phyloP scores from a whole-genome alignment of 2,888 invertebrate genomes.

The Tetheella fluctuosa region DNA sequence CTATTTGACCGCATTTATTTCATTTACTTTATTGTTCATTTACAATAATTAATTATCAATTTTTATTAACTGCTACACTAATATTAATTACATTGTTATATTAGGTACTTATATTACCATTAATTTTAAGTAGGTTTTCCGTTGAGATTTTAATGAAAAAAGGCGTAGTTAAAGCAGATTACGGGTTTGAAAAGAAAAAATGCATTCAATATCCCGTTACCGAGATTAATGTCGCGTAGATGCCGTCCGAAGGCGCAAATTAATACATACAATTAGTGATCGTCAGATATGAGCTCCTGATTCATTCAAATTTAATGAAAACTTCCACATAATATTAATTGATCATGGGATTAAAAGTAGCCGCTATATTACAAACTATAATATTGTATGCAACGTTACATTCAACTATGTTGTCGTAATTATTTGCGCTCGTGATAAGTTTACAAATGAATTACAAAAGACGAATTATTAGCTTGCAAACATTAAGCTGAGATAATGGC shows the following conservation, averaged over 20 bases:
- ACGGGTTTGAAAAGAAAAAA: conserved; percentile 27
- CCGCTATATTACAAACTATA: conserved; percentile 36
- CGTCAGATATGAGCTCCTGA: conserved; percentile 60
- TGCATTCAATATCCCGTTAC: conserved; percentile 48
- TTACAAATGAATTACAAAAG: conserved; percentile 1
- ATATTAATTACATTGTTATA: too few relatives aligned
- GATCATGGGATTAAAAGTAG: conserved; percentile 54
- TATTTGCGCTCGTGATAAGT: conserved; percentile 6
- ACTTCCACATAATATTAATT: conserved; percentile 67
- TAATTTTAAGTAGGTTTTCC: too few relatives aligned
- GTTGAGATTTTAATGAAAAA: conserved; percentile 5
- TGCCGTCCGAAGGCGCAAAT: conserved; percentile 57
- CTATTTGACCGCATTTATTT: too few relatives aligned
- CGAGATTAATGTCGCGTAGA: conserved; percentile 56
- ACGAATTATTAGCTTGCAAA: conserved; percentile 1
- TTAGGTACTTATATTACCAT: too few relatives aligned
- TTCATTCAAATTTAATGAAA: conserved; percentile 76
- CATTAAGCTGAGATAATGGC: conserved; percentile 21
- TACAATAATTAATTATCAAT: too few relatives aligned
- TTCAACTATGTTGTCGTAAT: conserved; percentile 11
- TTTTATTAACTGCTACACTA: too few relatives aligned
- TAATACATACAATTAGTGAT: conserved; percentile 75
- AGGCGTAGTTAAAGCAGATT: conserved; percentile 10
- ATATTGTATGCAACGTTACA: conserved; percentile 25
- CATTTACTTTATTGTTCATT: too few relatives aligned